Conservation (phyloP, 1,140 invertebrate genomes). For the Drosophila biarmipes region DNA sequence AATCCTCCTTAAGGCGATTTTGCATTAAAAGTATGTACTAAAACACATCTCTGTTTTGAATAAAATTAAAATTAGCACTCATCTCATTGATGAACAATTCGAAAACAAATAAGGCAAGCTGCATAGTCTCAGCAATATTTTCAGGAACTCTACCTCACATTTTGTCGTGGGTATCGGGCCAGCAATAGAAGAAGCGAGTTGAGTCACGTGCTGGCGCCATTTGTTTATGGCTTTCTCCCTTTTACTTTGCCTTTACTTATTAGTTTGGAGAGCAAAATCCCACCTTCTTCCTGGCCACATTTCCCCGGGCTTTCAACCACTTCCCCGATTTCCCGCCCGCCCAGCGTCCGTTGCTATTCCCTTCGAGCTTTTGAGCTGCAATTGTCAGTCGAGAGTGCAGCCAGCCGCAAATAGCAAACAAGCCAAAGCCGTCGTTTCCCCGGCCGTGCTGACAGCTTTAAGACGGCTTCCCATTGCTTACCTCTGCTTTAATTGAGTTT, state of each 20-base stretch:
- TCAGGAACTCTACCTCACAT: background rate
- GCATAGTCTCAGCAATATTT: background rate
- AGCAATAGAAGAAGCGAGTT: background rate
- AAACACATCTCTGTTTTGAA: too few species aligned
- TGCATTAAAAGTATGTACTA: too few species aligned
- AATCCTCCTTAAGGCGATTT: too few species aligned
- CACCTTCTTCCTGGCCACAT: background rate
- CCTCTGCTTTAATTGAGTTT: slow-evolving; percentile 23
- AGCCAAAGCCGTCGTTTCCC: slow-evolving; percentile 2
- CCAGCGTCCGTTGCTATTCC: background rate
- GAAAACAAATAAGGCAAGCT: background rate
- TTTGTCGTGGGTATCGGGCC: background rate
- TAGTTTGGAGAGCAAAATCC: slow-evolving; percentile 7
- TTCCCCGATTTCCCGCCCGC: background rate
- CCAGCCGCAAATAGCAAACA: slow-evolving; percentile 34
- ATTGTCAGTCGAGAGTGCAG: slow-evolving; percentile 64
- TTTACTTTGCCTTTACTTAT: slow-evolving; percentile 54
- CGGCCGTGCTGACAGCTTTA: slow-evolving; percentile 32
- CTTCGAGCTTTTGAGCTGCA: slow-evolving; percentile 46
- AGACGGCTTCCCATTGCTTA: slow-evolving; percentile 19
- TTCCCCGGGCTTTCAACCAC: background rate
- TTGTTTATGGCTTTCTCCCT: slow-evolving; percentile 63
- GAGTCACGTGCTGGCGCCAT: slow-evolving; percentile 63
- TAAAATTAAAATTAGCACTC: too few species aligned
- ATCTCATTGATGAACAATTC: too few species aligned